phyloP scores from a whole-genome alignment of 2,113 vertebrate species.

The Megalops atlanticus region DNA sequence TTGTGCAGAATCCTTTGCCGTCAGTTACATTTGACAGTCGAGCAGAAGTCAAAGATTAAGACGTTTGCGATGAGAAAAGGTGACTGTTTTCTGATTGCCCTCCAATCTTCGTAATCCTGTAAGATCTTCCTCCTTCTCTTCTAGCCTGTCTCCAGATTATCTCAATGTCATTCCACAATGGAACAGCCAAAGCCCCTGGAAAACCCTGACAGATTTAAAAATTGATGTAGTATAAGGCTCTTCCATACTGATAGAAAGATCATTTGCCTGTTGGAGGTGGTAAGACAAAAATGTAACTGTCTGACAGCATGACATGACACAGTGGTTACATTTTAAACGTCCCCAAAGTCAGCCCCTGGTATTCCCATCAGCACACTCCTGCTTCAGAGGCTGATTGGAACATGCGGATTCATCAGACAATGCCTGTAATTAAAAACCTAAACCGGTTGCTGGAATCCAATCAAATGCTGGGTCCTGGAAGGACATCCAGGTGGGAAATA shows the following conservation, averaged over 20 bases:
- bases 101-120: background rate
- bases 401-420: too few species aligned
- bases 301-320: background rate
- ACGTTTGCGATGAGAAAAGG: background rate
- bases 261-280: background rate
- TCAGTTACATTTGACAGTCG: constrained; percentile 1
- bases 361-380: too few species aligned
- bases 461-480: background rate
- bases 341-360: too few species aligned
- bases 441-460: background rate
- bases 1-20: background rate
- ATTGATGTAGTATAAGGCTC: background rate
- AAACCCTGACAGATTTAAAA: background rate
- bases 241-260: background rate
- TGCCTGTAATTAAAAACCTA: background rate
- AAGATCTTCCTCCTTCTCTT: constrained; percentile 3
- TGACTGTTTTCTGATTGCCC: background rate
- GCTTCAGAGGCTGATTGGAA: too few species aligned
- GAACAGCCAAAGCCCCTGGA: background rate
- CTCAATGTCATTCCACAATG: background rate
- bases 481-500: too few species aligned
- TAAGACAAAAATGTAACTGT: background rate
- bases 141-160: background rate
- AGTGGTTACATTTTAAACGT: background rate
- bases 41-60: background rate